Conservation (phyloP, 2,888 invertebrate genomes). For the Hemithea aestivaria region DNA sequence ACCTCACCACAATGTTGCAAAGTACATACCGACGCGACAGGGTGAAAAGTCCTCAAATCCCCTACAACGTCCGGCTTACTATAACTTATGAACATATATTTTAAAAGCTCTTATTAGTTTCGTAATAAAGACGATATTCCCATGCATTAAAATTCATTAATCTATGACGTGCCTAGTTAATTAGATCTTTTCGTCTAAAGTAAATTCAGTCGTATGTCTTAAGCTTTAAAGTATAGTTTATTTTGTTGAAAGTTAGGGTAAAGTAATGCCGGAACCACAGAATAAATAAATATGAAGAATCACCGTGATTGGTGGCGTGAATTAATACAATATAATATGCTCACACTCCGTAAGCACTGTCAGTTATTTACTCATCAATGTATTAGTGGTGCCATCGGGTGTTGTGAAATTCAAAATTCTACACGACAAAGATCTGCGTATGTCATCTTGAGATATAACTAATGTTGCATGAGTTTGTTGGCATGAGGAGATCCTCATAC, state of each 20-base stretch:
- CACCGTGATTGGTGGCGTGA: no score
- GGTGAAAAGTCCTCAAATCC: conserved; percentile 33
- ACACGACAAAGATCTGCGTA: no score
- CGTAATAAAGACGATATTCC: conserved; percentile 2
- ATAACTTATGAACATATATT: neutral
- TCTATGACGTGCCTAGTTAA: neutral
- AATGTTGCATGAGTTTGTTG: no score
- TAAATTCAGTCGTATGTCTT: neutral
- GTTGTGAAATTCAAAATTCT: no score
- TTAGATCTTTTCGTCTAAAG: no score
- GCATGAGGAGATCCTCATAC: no score
- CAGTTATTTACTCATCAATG: no score
- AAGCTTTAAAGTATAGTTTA: conserved; percentile 7
- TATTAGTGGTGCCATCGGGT: no score
- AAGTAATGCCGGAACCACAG: conserved; percentile 55
- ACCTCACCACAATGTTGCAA: conserved; percentile 16
- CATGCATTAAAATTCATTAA: neutral
- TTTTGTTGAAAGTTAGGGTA: neutral
- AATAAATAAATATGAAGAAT: no score
- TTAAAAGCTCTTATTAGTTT: conserved; percentile 1
- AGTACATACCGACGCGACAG: conserved; percentile 19
- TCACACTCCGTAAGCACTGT: no score
- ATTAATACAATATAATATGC: no score
- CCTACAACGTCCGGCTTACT: conserved; percentile 41
- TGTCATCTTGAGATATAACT: no score